Evolutionary conservation across 1,140 invertebrate species (phyloP).

Genomic region (Bombyx mandarina): DNA sequence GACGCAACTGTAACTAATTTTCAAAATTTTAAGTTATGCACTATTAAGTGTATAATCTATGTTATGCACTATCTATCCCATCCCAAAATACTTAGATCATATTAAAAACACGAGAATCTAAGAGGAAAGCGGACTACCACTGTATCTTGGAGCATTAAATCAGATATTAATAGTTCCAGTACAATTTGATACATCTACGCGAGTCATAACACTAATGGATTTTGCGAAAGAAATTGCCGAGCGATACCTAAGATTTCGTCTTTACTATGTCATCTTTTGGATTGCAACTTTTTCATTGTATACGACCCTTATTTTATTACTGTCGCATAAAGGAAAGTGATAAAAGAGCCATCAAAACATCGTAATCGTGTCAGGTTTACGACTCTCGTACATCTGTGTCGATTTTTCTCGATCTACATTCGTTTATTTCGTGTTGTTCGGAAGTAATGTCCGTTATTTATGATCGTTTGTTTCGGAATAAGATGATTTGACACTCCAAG

Average conservation of each 20-base stretch:
- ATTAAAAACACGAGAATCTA: too few relatives aligned
- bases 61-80: too few relatives aligned
- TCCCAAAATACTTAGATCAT: too few relatives aligned
- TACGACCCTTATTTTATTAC: conserved; percentile 15
- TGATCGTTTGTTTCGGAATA: too few relatives aligned
- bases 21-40: too few relatives aligned
- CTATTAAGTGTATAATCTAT: too few relatives aligned
- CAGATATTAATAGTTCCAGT: conserved; percentile 1
- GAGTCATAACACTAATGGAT: conserved; percentile 25
- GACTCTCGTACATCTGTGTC: conserved; percentile 6
- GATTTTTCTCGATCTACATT: not conserved
- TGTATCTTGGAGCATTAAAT: too few relatives aligned
- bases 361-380: conserved; percentile 10
- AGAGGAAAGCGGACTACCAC: too few relatives aligned
- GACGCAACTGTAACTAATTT: too few relatives aligned
- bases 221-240: conserved; percentile 20
- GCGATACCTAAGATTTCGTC: conserved; percentile 16
- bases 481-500: too few relatives aligned
- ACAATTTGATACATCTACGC: not conserved
- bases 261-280: conserved; percentile 16
- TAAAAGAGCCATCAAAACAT: conserved; percentile 16
- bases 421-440: not conserved
- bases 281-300: conserved; percentile 16
- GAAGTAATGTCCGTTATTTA: too few relatives aligned
- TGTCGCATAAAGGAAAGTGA: conserved; percentile 9